phyloP scores from a whole-genome alignment of 35 echinoderm and acorn worm species.

The Patiria miniata region DNA sequence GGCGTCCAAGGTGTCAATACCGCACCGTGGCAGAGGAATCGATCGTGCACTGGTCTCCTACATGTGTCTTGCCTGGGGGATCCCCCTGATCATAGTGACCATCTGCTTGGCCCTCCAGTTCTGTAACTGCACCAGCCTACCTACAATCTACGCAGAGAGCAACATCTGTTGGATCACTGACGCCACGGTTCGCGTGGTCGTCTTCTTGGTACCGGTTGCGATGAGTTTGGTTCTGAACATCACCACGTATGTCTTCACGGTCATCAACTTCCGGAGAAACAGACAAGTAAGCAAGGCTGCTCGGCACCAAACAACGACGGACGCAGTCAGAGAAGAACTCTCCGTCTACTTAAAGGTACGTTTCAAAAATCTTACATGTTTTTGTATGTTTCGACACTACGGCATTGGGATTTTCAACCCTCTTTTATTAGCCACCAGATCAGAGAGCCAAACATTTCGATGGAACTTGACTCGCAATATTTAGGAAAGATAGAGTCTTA shows the following conservation, averaged over 20 bases:
- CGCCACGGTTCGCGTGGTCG: background rate
- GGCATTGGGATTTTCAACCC: too few species aligned
- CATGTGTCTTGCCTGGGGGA: conserved; percentile 25
- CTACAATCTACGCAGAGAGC: background rate
- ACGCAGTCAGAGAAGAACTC: background rate
- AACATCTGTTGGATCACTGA: conserved; percentile 26
- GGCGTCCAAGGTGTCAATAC: background rate
- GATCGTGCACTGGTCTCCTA: background rate
- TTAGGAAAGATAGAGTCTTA: too few species aligned
- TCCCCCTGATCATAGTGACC: background rate
- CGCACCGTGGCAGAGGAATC: background rate
- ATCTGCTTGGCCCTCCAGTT: conserved; percentile 31
- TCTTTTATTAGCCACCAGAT: too few species aligned
- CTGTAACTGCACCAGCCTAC: conserved; percentile 12
- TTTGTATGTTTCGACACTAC: too few species aligned
- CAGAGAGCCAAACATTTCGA: too few species aligned
- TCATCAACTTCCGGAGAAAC: background rate
- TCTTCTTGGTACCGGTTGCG: conserved; percentile 35
- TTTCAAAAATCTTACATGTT: background rate
- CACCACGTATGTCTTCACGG: conserved; percentile 3
- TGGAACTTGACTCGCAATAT: too few species aligned
- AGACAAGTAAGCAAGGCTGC: background rate
- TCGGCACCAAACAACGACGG: background rate
- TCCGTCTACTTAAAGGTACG: conserved; percentile 16
- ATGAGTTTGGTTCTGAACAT: background rate